Conservation (phyloP, 2,888 invertebrate genomes). For the Ichneumon xanthorius region DNA sequence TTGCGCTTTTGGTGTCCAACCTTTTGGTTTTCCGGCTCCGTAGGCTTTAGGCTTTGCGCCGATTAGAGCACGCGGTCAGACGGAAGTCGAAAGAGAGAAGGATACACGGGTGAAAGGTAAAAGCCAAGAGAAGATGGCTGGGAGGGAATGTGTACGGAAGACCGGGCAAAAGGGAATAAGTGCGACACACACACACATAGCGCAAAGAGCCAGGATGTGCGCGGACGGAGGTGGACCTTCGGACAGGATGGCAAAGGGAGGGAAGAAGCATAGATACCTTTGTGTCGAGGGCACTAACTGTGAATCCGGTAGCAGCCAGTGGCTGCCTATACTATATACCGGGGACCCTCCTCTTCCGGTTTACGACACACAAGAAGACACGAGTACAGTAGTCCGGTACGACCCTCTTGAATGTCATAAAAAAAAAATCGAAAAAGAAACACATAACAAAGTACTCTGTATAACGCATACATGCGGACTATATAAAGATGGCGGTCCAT, state of each 20-base stretch:
- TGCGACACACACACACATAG: slow-evolving; percentile 6
- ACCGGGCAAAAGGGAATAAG: slow-evolving; percentile 57
- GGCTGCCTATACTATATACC: slow-evolving; percentile 39
- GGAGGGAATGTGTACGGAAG: slow-evolving; percentile 48
- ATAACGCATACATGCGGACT: slow-evolving; percentile 28
- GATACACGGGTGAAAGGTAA: slow-evolving; percentile 38
- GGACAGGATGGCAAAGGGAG: slow-evolving; percentile 35
- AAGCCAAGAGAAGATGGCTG: slow-evolving; percentile 36
- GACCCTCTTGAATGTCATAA: slow-evolving; percentile 43
- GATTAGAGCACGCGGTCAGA: slow-evolving; percentile 32
- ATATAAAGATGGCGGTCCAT: slow-evolving; percentile 8
- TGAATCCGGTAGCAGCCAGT: slow-evolving; percentile 78
- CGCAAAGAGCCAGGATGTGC: slow-evolving; percentile 24
- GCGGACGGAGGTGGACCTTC: slow-evolving; percentile 34
- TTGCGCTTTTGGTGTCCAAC: slow-evolving; percentile 19
- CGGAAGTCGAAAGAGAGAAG: slow-evolving; percentile 46
- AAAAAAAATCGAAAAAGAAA: slow-evolving; percentile 9
- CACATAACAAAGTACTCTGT: slow-evolving; percentile 1
- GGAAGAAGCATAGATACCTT: slow-evolving; percentile 69
- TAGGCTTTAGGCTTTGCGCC: slow-evolving; percentile 29
- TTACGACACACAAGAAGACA: slow-evolving; percentile 72
- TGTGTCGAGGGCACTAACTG: slow-evolving; percentile 78
- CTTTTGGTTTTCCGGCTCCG: slow-evolving; percentile 8
- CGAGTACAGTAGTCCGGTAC: slow-evolving; percentile 48
- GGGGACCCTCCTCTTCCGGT: slow-evolving; percentile 75